Evolutionary conservation across 1,140 invertebrate genomes (phyloP).

Genomic region (Aphelenchoides fujianensis): DNA sequence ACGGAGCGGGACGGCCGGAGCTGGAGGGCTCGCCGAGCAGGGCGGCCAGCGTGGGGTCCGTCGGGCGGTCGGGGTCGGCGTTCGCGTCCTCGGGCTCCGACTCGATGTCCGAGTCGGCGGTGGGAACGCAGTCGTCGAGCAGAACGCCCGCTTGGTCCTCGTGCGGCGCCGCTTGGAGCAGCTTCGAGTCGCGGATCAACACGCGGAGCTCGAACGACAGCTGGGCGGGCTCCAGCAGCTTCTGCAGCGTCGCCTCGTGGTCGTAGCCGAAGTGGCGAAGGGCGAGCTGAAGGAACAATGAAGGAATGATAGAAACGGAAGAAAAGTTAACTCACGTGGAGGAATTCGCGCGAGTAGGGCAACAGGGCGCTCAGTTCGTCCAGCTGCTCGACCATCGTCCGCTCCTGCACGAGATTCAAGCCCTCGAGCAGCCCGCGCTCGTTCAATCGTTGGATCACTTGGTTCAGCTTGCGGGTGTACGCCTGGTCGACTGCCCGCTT

Average conservation of each 20-base stretch:
- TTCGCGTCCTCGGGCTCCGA: background rate
- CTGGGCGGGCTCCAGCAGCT: background rate
- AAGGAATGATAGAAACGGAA: too few species aligned
- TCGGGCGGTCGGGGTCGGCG: background rate
- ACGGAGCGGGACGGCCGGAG: background rate
- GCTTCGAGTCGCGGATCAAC: conserved; percentile 13
- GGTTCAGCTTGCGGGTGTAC: background rate
- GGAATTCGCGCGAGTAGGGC: conserved; percentile 19
- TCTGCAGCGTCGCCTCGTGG: conserved; percentile 1
- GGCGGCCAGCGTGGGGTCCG: conserved; percentile 9
- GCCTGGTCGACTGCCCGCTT: conserved; percentile 5
- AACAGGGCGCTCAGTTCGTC: conserved; percentile 19
- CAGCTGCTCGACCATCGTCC: background rate
- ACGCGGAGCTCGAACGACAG: conserved; percentile 25
- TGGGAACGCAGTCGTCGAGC: too few species aligned
- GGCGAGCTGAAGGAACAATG: conserved; percentile 28
- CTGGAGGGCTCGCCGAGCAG: conserved; percentile 1
- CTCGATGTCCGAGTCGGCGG: conserved; percentile 12
- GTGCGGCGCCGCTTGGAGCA: background rate
- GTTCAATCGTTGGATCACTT: background rate
- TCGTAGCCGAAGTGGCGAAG: conserved; percentile 27
- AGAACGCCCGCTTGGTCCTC: too few species aligned
- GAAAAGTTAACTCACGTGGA: conserved; percentile 33
- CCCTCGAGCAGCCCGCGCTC: background rate
- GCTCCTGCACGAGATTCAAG: background rate